phyloP scores from a whole-genome alignment of 2,797 vertebrate genomes.

The Oreortyx pictus region DNA sequence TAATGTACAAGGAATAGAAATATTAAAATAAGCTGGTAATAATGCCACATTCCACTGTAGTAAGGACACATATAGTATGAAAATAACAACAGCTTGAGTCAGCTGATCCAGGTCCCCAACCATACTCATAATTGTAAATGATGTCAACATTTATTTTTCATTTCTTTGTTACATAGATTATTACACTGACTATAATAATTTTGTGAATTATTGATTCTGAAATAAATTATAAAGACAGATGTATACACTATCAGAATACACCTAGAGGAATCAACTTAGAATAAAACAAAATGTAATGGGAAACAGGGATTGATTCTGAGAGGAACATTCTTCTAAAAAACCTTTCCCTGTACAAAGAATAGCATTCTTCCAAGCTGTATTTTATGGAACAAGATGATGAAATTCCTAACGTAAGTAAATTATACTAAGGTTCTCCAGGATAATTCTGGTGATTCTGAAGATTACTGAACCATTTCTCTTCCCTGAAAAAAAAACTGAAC shows the following conservation, averaged over 20 bases:
- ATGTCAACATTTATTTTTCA: neutral
- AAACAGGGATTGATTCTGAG: neutral
- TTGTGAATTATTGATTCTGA: neutral
- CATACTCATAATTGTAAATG: neutral
- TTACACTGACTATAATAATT: neutral
- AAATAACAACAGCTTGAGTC: neutral
- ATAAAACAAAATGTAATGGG: neutral
- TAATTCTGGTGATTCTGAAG: neutral
- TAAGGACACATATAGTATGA: neutral
- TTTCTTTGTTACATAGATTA: neutral
- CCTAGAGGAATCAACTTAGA: neutral
- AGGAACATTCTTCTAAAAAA: neutral
- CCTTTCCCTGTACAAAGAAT: neutral
- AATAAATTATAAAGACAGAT: neutral
- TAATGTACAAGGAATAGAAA: neutral
- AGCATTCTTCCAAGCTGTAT: neutral
- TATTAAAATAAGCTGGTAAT: neutral
- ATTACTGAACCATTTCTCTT: neutral
- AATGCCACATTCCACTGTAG: neutral
- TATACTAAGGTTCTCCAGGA: neutral
- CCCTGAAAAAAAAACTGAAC: neutral
- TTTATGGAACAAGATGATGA: neutral
- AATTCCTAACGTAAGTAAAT: neutral
- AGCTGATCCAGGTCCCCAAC: rapidly evolving
- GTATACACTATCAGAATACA: neutral